Conservation (phyloP, 2,113 vertebrate genomes). For the Nicator chloris region DNA sequence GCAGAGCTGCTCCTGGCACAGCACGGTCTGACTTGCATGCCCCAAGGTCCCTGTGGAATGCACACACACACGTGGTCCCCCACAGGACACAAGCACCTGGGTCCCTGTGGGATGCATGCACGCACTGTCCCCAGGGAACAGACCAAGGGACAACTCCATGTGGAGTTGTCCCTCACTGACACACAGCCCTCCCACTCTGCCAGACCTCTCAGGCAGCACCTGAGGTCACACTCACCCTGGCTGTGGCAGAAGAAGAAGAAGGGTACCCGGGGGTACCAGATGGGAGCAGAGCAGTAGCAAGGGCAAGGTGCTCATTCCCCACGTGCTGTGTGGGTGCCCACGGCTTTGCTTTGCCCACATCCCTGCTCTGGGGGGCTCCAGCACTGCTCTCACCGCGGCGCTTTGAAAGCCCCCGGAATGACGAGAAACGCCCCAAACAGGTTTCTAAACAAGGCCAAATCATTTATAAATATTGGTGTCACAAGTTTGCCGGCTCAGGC, state of each 20-base stretch:
- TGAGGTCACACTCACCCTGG: accelerated
- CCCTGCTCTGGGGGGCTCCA: background rate
- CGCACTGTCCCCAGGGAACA: background rate
- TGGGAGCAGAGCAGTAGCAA: background rate
- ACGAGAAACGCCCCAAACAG: accelerated
- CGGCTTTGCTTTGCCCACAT: accelerated
- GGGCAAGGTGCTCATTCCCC: background rate
- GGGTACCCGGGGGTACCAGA: accelerated
- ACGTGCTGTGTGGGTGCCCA: background rate
- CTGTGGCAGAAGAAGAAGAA: background rate
- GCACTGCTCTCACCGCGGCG: accelerated
- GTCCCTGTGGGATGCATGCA: accelerated
- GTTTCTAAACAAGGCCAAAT: background rate
- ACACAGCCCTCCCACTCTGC: accelerated
- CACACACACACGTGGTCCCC: accelerated
- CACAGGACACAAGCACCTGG: background rate
- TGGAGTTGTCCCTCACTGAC: too few species aligned
- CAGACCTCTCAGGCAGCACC: background rate
- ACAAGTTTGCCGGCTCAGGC: background rate
- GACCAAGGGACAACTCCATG: background rate
- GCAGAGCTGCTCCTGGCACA: background rate
- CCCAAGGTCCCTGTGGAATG: background rate
- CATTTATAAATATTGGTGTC: background rate
- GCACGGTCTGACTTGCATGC: accelerated
- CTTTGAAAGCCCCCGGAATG: accelerated